Base-by-base conservation (phyloP, 2,888 invertebrate genomes). In the Acrocyrtus sp. region DNA sequence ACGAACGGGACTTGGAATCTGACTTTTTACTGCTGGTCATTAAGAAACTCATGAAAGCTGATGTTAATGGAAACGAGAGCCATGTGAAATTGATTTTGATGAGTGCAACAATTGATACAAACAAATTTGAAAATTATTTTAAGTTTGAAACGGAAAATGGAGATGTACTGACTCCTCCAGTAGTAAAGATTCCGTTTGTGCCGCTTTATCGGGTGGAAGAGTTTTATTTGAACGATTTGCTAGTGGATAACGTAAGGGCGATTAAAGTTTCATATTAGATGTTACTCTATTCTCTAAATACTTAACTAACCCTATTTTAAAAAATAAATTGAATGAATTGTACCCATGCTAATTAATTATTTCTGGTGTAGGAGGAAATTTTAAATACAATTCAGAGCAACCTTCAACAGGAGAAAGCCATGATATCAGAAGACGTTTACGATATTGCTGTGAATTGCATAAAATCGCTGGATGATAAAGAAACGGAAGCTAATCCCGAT, bases 1-100 rank as follows among this genome's bases (percentile, higher is more conserved):
- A 98, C 82, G 98, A 98, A 84, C 87, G 98, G 43, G 93, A 93
- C 80, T 91, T 94, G 83, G 93, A 96, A 26, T 93, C 95, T 88
- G 98, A 98, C 83, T 95, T 98, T 83, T 85, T 94, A 1, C 84
- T 98, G 22, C 86, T 97, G 12, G 86, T 98, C 10, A 90, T 96
- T 0, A 89, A 92, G 75, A 92, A 91, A 81, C 87, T 96, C 51
- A 47, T 80, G 54, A 51, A 48, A 26, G 74, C 74, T 54, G 79
- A 79, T 43, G 43, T 47, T 10, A 85, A 89, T 72, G 89, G 90
- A 0, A 90, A 90, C 82, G 90, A 91, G 0, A 85, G 86, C 0
- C 84, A 86, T 70, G 89, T 90, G 0, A 92, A 91, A 85, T 84
- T 93, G 0, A 88, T 98, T 58, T 86, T 98, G 2, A 98, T 98